Conservation (phyloP, 37 sponge, comb jelly and placozoan species). For the Lycopodina hypogea region DNA sequence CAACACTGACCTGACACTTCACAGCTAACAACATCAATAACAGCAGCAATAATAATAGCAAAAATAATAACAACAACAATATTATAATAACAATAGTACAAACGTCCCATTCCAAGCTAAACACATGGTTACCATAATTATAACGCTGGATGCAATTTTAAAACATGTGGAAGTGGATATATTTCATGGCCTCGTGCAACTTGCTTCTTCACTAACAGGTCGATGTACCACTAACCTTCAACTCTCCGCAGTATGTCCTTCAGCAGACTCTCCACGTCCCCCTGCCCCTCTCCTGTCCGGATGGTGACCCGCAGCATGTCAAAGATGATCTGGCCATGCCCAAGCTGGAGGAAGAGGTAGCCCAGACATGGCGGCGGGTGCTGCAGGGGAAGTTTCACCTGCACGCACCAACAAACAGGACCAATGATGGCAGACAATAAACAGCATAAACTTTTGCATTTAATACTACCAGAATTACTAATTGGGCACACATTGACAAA, state of each 20-base stretch:
- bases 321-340: conserved; percentile 16
- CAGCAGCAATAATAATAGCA: background rate
- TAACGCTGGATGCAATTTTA: too few relatives aligned
- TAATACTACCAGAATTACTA: too few relatives aligned
- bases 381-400: conserved; percentile 35
- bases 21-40: background rate
- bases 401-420: conserved; percentile 5
- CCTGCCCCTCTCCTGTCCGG: background rate
- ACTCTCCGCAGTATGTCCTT: conserved; percentile 7
- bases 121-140: too few relatives aligned
- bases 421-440: background rate
- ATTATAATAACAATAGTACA: too few relatives aligned
- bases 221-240: conserved; percentile 1
- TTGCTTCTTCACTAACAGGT: too few relatives aligned
- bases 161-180: too few relatives aligned
- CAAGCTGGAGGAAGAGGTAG: conserved; percentile 15
- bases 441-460: background rate
- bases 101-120: too few relatives aligned
- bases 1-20: conserved; percentile 14
- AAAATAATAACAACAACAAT: too few relatives aligned
- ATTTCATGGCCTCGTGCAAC: too few relatives aligned
- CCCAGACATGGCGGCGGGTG: conserved; percentile 43
- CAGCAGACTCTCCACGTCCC: conserved; percentile 5
- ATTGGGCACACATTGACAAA: too few relatives aligned
- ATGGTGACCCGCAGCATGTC: conserved; percentile 1